These are phyloP conservation scores for Tubulanus polymorphus DNA, from an alignment of 2,888 invertebrate species.

Conservation along the genomic window DNA sequence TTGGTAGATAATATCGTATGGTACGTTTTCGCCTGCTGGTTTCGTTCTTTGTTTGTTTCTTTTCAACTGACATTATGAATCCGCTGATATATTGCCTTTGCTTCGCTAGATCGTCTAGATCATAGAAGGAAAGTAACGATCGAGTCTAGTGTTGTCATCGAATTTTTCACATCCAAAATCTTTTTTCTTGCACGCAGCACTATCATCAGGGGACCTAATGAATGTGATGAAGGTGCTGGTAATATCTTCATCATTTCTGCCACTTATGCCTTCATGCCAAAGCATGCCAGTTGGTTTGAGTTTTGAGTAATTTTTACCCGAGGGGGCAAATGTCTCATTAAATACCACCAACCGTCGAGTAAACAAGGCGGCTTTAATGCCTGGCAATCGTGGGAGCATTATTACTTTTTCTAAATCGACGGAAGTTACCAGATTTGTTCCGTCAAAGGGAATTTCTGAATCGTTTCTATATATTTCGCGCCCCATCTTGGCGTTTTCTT, in stretches of 20 bases:
- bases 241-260: too few species aligned
- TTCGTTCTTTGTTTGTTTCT: neutral
- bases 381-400: constrained; percentile 17
- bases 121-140: neutral
- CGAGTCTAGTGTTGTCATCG: too few species aligned
- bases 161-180: too few species aligned
- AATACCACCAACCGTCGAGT: constrained; percentile 12
- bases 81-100: neutral
- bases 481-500: neutral
- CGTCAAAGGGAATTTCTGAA: too few species aligned
- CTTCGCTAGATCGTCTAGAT: neutral
- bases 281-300: too few species aligned
- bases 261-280: too few species aligned
- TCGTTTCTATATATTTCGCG: neutral
- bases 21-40: neutral
- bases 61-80: neutral
- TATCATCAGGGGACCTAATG: too few species aligned
- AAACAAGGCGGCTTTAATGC: constrained; percentile 14
- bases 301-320: too few species aligned
- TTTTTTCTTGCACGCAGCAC: too few species aligned
- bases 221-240: too few species aligned
- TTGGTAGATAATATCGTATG: neutral
- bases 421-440: too few species aligned
- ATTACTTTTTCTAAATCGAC: constrained; percentile 19
- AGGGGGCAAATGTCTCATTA: constrained; percentile 12